Evolutionary conservation across 2,888 invertebrate species (phyloP), one percentile per base, ranked within the genome.

Genomic region (Calliphora vomitoria): DNA sequence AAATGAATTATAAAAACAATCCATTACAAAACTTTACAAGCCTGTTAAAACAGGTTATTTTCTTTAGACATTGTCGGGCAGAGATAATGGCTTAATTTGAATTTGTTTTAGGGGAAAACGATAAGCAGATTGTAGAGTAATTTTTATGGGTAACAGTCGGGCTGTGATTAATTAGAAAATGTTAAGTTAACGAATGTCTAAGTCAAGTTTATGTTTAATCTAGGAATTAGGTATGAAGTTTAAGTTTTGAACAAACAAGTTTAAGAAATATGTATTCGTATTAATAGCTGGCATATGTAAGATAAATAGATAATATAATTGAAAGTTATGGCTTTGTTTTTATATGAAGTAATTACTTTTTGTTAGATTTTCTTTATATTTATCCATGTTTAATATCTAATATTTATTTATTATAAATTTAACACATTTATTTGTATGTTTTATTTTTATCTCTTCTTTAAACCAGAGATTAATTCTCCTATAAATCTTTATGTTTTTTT

Each of bases 1-100:
- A 25, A 72, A 72, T 81, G 20, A 38, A 82, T 69, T 47, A 41
- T 25, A 69, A 68, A 75, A 69, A 60, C 31, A 62, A 69, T 76
- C 53, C 47, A 82, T 82, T 60, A 82, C 60, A 41, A 74, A 58
- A 44, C 44, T 66, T 20, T 53, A 50, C 31, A 71, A 72, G 38
- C 41, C 41, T 50, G 60, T 38, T 62, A 38, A 41, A 25, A n/a
- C 62, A 80, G 11, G 15, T 62, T 38, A 71, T 41, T 53, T 38
- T 80, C 41, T 35, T 41, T 53, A 15, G 20, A 47, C 18, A 6
- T 58, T 55, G n/a, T 8, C 1, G 11, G 2, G 5, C 35, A 31
- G 0, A 60, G 35, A 18, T 71, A 47, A 69, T 69, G 44, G 58
- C 35, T 69, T 69, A 47, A 69, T 69, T 15, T 47, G 8, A 60